phyloP scores from a whole-genome alignment of 2,888 invertebrate genomes.

The Chouioia cunea region DNA sequence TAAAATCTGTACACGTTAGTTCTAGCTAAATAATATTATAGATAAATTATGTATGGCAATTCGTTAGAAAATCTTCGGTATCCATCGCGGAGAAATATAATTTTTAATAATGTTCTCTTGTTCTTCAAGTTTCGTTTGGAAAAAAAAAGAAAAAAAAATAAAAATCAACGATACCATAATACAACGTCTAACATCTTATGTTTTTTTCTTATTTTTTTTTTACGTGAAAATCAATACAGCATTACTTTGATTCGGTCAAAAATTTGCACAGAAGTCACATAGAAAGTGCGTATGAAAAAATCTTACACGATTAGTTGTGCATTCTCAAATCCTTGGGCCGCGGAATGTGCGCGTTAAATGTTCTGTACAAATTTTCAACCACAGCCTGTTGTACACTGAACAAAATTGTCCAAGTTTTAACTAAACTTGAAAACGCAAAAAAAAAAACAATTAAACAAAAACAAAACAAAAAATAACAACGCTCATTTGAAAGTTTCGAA shows the following conservation, averaged over 20 bases:
- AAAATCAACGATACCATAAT: not conserved
- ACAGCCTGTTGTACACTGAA: no score
- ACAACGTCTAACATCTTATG: no score
- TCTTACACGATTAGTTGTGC: conserved; percentile 28
- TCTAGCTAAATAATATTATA: no score
- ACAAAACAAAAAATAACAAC: conserved; percentile 1
- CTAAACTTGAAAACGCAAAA: no score
- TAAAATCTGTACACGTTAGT: no score
- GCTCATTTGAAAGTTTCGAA: conserved; percentile 27
- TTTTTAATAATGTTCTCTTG: not conserved
- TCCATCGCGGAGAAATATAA: no score
- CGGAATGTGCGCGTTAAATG: conserved; percentile 5
- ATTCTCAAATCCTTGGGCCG: conserved; percentile 44
- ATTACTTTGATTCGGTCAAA: conserved; percentile 9
- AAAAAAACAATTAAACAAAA: no score
- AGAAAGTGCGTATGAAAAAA: conserved; percentile 25
- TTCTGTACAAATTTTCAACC: conserved; percentile 13
- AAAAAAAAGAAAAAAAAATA: not conserved
- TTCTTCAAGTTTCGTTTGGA: conserved; percentile 3
- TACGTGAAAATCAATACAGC: not conserved
- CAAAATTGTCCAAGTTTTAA: no score
- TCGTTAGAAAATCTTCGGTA: no score
- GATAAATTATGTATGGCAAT: no score
- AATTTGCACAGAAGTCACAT: conserved; percentile 21
- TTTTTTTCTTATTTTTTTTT: no score